Conservation (phyloP, 2,113 vertebrate species). For the Aphyosemion australe region DNA sequence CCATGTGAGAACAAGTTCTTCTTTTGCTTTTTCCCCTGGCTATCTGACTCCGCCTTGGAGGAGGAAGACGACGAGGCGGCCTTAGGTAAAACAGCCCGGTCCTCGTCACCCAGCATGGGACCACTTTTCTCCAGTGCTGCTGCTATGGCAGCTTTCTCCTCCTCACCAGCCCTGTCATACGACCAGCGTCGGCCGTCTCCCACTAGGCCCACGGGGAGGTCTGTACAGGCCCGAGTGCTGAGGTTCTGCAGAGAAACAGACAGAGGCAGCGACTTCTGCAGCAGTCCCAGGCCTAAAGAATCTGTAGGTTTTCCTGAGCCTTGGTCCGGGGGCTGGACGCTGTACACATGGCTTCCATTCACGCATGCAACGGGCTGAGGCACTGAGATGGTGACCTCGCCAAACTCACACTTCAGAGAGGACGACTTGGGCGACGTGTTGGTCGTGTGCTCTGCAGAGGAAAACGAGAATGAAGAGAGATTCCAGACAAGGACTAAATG, state of each 20-base stretch:
- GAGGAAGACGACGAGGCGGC: conserved; percentile 6
- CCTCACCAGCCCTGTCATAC: conserved; percentile 78
- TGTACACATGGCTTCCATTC: conserved; percentile 89
- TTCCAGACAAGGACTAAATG: too few relatives aligned
- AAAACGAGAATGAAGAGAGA: not conserved
- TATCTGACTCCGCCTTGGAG: conserved; percentile 24
- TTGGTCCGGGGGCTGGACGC: conserved; percentile 62
- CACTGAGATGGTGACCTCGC: conserved; percentile 75
- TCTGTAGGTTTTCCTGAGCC: conserved; percentile 51
- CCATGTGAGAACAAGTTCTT: conserved; percentile 81
- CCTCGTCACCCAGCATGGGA: conserved; percentile 52
- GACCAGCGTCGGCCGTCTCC: conserved; percentile 75
- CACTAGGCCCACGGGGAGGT: conserved; percentile 44
- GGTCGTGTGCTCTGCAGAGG: conserved; percentile 73
- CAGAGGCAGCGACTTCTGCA: conserved; percentile 72
- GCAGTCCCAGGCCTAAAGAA: conserved; percentile 53
- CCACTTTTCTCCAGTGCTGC: conserved; percentile 79
- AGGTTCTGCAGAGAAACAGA: conserved; percentile 80
- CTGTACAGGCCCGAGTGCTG: conserved; percentile 57
- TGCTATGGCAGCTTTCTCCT: conserved; percentile 81
- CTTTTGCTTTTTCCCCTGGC: conserved; percentile 77
- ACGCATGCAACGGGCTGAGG: conserved; percentile 83
- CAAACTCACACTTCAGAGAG: conserved; percentile 84
- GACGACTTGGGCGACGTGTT: conserved; percentile 83
- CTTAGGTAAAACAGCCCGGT: not conserved